Evolutionary conservation across 2,797 vertebrate genomes (phyloP).

Genomic region (Spatula clypeata): DNA sequence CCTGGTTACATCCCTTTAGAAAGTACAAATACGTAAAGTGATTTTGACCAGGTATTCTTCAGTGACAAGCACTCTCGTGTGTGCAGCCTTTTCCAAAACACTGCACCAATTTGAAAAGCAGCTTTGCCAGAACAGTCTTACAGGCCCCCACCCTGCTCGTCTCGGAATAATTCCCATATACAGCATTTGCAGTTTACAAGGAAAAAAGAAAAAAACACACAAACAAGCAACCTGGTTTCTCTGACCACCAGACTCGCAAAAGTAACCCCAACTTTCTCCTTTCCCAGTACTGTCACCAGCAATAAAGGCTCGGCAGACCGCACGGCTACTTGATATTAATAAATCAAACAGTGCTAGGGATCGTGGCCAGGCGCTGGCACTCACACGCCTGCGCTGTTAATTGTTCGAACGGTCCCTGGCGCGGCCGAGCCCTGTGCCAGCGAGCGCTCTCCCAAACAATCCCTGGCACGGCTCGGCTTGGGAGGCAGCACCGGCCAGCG

Average conservation of each 20-base stretch:
- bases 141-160: neutral
- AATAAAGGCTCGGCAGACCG: conserved; percentile 64
- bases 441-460: conserved; percentile 21
- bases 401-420: conserved; percentile 43
- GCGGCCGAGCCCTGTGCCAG: neutral
- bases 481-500: neutral
- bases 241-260: conserved; percentile 41
- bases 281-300: conserved; percentile 61
- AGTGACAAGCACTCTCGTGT: neutral
- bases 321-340: conserved; percentile 67
- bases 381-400: neutral
- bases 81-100: neutral
- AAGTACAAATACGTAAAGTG: conserved; percentile 2
- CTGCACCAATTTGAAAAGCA: neutral
- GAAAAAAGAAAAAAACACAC: conserved; percentile 24
- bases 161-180: conserved; percentile 59
- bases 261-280: conserved; percentile 60
- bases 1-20: neutral
- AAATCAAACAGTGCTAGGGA: conserved; percentile 41
- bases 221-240: neutral
- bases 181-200: conserved; percentile 36
- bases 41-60: conserved; percentile 5
- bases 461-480: rapidly evolving
- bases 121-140: conserved; percentile 9
- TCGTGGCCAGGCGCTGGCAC: conserved; percentile 51